Percentiles rank a stretch among this genome's conserved stretches.
Evolutionary conservation across 1,140 invertebrate species (phyloP).

Genomic region (Lepidurus apus): DNA sequence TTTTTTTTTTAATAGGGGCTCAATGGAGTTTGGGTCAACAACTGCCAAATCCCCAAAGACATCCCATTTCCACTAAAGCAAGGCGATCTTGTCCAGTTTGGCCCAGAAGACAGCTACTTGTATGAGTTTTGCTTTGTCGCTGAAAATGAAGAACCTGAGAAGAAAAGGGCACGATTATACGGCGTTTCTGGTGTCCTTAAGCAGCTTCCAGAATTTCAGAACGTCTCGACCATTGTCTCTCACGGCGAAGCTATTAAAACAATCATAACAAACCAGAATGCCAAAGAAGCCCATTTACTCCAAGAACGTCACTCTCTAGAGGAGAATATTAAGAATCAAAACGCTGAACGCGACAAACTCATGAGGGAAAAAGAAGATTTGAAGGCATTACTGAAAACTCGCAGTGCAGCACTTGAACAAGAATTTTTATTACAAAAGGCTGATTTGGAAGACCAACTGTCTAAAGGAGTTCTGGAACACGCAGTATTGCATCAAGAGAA

Average conservation of each 20-base stretch:
- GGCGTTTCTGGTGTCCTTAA: background rate
- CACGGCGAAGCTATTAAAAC: background rate
- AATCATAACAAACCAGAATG: background rate
- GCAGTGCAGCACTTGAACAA: background rate
- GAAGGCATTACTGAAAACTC: background rate
- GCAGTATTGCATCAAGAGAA: background rate
- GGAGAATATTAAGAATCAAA: background rate
- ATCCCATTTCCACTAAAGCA: background rate
- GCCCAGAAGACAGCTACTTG: background rate
- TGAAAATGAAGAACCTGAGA: background rate
- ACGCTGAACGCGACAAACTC: background rate
- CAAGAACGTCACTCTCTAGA: background rate
- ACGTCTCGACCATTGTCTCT: background rate
- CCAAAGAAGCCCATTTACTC: background rate
- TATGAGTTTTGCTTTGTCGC: background rate
- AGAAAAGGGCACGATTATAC: background rate
- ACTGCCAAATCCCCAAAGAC: background rate
- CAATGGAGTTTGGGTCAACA: background rate
- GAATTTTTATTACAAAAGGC: background rate
- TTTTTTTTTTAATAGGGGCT: background rate
- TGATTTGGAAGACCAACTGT: background rate
- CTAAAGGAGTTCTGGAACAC: background rate
- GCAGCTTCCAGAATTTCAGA: background rate
- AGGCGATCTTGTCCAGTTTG: background rate
- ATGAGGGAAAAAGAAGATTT: background rate